Evolutionary conservation across 2,888 invertebrate genomes (phyloP), one percentile per base, ranked within the genome.

Genomic region (Diachrysia chrysitis): DNA sequence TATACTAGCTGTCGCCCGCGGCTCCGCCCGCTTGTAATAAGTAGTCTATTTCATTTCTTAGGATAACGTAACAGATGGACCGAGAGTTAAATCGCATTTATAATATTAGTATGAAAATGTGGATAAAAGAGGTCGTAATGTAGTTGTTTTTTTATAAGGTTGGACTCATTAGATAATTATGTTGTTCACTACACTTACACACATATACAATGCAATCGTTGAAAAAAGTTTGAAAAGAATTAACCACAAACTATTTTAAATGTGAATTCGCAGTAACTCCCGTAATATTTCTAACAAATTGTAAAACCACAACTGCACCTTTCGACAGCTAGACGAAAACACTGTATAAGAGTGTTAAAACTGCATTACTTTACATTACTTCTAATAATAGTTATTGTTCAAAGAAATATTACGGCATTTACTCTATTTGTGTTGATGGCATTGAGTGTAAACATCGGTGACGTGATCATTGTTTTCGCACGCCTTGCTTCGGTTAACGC

Each of bases 271-370:
- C 6, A 42, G 16, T n/a, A 46, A 63, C 55, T 71, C 73, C 56
- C 57, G 55, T 70, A 76, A 54, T 67, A 66, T 57, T 76, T 78
- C 66, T 62, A n/a, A 69, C 67, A 66, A 76, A 69, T 60, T 57
- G 66, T 66, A 69, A 74, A 73, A 76, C 51, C 58, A 48, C 53
- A 57, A 63, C 53, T 56, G 29, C 58, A 66, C 48, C 79, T 71
- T 75, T 78, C 56, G 16, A 59, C 7, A 58, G 29, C 56, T 65
- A 42, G 53, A 66, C 32, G 42, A 19, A n/a, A 37, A 23, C 21
- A 35, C 29, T 37, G 37, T 37, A 16, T 37, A 32, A 32, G 9
- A 42, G 42, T n/a, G 42, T 42, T n/a, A 42, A 42, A 42, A 42
- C 42, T 42, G 16, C 42, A 42, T 16, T 42, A 42, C 42, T 42